Conservation (phyloP, 2,797 vertebrate genomes). For the Phylloscopus collybita region DNA sequence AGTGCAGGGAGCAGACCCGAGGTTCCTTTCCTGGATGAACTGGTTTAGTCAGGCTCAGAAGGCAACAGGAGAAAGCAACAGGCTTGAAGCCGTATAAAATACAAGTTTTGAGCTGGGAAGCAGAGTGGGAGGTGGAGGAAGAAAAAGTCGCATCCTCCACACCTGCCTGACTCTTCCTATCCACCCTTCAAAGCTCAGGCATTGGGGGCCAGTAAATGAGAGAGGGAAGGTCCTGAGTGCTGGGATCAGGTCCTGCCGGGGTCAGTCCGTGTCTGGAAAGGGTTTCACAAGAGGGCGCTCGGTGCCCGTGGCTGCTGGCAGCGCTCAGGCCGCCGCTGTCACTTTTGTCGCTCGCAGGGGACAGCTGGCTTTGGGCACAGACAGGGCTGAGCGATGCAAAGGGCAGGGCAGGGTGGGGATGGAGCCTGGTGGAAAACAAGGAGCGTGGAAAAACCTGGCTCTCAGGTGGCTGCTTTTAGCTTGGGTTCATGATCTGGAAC, state of each 20-base stretch:
- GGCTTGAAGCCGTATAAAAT: background rate
- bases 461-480: background rate
- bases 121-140: background rate
- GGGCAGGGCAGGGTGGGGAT: background rate
- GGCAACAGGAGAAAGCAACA: background rate
- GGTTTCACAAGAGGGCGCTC: constrained; percentile 57
- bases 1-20: background rate
- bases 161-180: background rate
- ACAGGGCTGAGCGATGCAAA: background rate
- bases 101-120: background rate
- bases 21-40: background rate
- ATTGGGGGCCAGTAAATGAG: background rate
- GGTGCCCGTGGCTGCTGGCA: background rate
- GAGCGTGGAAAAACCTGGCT: background rate
- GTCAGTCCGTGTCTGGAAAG: rapidly evolving
- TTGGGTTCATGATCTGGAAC: rapidly evolving
- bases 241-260: rapidly evolving
- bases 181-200: background rate
- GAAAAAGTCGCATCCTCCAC: background rate
- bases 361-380: background rate
- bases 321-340: background rate
- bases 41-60: background rate
- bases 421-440: background rate
- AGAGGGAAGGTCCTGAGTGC: background rate
- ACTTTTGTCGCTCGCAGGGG: background rate